Base-by-base conservation (phyloP, 2,797 vertebrate genomes). In the Lepus townsendii region DNA sequence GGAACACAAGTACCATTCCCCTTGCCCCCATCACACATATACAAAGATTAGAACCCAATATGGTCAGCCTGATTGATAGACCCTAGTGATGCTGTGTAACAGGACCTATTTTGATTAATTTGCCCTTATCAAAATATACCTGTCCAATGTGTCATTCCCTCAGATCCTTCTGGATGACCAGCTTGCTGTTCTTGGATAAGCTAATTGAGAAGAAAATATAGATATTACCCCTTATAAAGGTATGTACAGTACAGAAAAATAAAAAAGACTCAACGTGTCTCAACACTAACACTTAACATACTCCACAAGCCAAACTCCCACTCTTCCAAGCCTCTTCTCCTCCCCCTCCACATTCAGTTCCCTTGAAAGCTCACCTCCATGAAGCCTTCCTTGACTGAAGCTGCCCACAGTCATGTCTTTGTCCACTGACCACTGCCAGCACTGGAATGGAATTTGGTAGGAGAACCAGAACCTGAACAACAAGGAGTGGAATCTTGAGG, bases 101-200 rank as follows among this genome's bases (percentile, higher is more conserved):
- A 47, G 35, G 63, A 72, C 16, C 3, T 42, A 50, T 57, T 91
- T 47, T 13, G 26, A 54, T 42, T 20, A 20, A 54, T 19, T 30
- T 77, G 71, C 20, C 16, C 42, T 86, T 27, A 42, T 96, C 66
- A 68, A 47, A 82, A 79, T 82, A 38, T 76, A 88, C 93, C 90
- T 83, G 52, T 83, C 95, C 96, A 92, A 2, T 47, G 78, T 88
- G 84, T 94, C 92, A 94, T 96, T 91, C 86, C 94, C 66, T 96
- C 94, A 96, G 94, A 88, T 75, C 54, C 75, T 94, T 38, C 76
- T 73, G 32, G 62, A 30, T 86, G 92, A 86, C 50, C 10, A 9
- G 30, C 66, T 93, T 90, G 69, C 60, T 93, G 77, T 76, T 96
- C 90, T 94, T 27, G 27, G 17, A 85, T 80, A 93, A 95, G 62